Evolutionary conservation across 1,140 invertebrate species (phyloP).

Genomic region (Protaetia brevitarsis): DNA sequence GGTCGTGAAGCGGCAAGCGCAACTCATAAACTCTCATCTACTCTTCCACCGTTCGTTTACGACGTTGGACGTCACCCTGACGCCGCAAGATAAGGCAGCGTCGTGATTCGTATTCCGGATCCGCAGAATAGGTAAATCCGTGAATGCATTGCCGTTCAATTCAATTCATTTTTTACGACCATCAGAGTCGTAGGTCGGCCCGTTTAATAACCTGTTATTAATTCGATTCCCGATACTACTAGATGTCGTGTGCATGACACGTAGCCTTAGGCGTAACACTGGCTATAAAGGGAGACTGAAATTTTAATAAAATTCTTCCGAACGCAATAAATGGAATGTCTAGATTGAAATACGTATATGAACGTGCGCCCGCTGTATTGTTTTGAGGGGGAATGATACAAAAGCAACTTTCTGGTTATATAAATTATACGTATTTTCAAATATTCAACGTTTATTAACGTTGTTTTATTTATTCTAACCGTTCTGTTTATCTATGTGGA

Average conservation of each 20-base stretch:
- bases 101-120: slow-evolving; percentile 10
- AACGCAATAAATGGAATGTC: no score
- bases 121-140: slow-evolving; percentile 18
- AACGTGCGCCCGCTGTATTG: no score
- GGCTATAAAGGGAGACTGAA: no score
- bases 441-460: no score
- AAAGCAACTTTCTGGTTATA: no score
- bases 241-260: background rate
- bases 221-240: background rate
- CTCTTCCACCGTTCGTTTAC: slow-evolving; percentile 16
- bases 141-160: background rate
- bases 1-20: slow-evolving; percentile 11
- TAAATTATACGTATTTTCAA: no score
- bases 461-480: no score
- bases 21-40: slow-evolving; percentile 17
- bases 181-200: background rate
- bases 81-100: slow-evolving; percentile 19
- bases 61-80: slow-evolving; percentile 23
- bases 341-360: no score
- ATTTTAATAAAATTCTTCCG: no score
- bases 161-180: slow-evolving; percentile 9
- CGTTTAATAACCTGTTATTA: slow-evolving; percentile 10
- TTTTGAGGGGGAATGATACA: no score
- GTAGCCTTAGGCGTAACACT: background rate
- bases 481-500: no score